These are phyloP conservation scores for Drosophila fuyamai DNA, from an alignment of 1,140 invertebrate species.

Conservation along the genomic window DNA sequence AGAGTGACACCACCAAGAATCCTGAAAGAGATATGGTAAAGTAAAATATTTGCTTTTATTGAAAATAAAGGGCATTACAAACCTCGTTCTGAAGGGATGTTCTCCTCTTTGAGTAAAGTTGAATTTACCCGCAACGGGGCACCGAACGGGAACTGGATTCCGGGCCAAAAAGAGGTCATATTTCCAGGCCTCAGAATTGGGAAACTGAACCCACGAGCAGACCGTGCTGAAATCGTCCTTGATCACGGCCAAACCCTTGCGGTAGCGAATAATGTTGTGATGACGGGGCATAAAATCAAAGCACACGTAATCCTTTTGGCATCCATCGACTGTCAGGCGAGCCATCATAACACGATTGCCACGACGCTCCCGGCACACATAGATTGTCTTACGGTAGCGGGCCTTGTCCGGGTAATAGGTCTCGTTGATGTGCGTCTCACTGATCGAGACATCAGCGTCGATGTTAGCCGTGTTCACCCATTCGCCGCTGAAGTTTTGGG, in stretches of 20 bases:
- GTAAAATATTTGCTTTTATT: background rate
- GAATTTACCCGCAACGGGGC: conserved; percentile 98
- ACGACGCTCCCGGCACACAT: conserved; percentile 96
- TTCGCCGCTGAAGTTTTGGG: conserved; percentile 96
- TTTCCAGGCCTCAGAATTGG: conserved; percentile 93
- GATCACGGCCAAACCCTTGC: conserved; percentile 95
- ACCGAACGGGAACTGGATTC: conserved; percentile 96
- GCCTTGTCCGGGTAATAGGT: conserved; percentile 96
- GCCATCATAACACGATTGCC: conserved; percentile 97
- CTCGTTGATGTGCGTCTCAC: conserved; percentile 98
- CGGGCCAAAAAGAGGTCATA: conserved; percentile 95
- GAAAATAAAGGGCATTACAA: background rate
- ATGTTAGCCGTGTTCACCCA: conserved; percentile 99
- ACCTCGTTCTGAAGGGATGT: conserved; percentile 93
- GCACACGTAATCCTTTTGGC: conserved; percentile 98
- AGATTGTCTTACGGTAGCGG: conserved; percentile 94
- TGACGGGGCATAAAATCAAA: conserved; percentile 98
- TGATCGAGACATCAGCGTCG: conserved; percentile 96
- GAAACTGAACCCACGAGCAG: conserved; percentile 97
- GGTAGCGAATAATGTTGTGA: conserved; percentile 97
- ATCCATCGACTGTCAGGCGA: conserved; percentile 97
- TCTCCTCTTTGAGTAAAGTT: conserved; percentile 96
- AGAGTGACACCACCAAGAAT: conserved; percentile 97
- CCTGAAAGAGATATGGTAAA: conserved; percentile 82
- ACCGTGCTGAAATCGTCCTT: conserved; percentile 95